Evolutionary conservation across 92 coral and sea anemone species (phyloP), one percentile per base, ranked within the genome.

Genomic region (Porites lobata): DNA sequence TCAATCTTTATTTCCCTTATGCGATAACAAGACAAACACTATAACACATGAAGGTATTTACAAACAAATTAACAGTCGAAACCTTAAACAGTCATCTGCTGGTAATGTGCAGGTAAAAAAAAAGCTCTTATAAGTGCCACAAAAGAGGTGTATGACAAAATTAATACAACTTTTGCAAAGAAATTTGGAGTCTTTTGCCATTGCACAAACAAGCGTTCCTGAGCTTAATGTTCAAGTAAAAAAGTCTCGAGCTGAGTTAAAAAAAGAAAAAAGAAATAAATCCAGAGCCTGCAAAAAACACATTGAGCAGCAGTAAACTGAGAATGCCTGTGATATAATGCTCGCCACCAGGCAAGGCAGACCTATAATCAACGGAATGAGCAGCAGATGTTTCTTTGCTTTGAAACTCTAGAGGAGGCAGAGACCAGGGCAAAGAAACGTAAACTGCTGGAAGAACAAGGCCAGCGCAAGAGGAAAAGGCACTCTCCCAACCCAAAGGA

Each of bases 311-410:
- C 90, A 87, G 54, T 87, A 76, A 82, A 20, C 85, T 61, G 65
- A 72, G 67, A 69, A 69, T 32, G 90, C 64, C 85, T 87, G 90
- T 80, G 85, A 87, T 32, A 87, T 82, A 62, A 87, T 87, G 90
- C 90, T 87, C n/a, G 82, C 80, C 76, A 87, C 75, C 15, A 22
- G 24, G 24, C 22, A 21, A 56, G 90, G 85, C 90, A 87, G 84
- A 87, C 86, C 4, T 80, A 87, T 57, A 87, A 54, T 43, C 86
- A 87, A 58, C 86, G 85, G 69, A 70, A 79, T 32, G 62, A 86
- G 65, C 90, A 86, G 84, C 81, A 77, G 69, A 9, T 58, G 29
- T 74, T 24, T 4, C 75, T 80, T 38, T 80, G 50, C 75, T 80
- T 65, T 65, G 75, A 80, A 38, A 50, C 85, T 43, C n/a, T 5